phyloP scores from a whole-genome alignment of 2,888 invertebrate species.

The Embidobia sp. region DNA sequence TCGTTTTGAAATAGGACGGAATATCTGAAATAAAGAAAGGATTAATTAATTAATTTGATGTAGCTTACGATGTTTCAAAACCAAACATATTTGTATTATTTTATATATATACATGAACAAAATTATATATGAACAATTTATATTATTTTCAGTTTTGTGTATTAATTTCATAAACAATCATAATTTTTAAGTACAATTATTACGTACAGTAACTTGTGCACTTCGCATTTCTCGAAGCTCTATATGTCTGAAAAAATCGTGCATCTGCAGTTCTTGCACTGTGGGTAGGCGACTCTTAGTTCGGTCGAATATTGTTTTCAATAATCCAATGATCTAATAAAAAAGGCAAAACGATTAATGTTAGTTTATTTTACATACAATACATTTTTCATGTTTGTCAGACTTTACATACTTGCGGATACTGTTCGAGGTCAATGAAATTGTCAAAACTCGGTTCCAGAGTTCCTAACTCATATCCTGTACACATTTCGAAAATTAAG shows the following conservation, averaged over 20 bases:
- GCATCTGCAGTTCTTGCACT: slow-evolving; percentile 90
- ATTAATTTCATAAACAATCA: too few species aligned
- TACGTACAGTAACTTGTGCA: slow-evolving; percentile 87
- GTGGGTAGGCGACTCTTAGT: slow-evolving; percentile 86
- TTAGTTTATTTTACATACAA: too few species aligned
- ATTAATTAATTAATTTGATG: background rate
- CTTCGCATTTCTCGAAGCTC: slow-evolving; percentile 94
- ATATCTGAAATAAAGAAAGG: slow-evolving; percentile 78
- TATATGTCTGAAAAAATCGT: slow-evolving; percentile 93
- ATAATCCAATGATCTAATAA: slow-evolving; percentile 87
- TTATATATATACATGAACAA: too few species aligned
- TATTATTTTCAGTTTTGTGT: too few species aligned
- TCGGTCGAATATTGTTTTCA: slow-evolving; percentile 86
- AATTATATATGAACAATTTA: too few species aligned
- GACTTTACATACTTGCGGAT: slow-evolving; percentile 85
- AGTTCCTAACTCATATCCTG: slow-evolving; percentile 90
- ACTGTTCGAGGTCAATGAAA: slow-evolving; percentile 86
- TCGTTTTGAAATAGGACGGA: slow-evolving; percentile 78
- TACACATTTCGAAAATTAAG: slow-evolving; percentile 95
- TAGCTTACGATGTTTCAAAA: background rate
- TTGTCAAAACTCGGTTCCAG: slow-evolving; percentile 89
- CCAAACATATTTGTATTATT: too few species aligned
- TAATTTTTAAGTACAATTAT: too few species aligned
- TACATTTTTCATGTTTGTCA: background rate
- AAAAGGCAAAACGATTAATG: too few species aligned